These are phyloP conservation scores for Pteromalus puparum DNA, from an alignment of 1,140 invertebrate species.

Conservation along the genomic window DNA sequence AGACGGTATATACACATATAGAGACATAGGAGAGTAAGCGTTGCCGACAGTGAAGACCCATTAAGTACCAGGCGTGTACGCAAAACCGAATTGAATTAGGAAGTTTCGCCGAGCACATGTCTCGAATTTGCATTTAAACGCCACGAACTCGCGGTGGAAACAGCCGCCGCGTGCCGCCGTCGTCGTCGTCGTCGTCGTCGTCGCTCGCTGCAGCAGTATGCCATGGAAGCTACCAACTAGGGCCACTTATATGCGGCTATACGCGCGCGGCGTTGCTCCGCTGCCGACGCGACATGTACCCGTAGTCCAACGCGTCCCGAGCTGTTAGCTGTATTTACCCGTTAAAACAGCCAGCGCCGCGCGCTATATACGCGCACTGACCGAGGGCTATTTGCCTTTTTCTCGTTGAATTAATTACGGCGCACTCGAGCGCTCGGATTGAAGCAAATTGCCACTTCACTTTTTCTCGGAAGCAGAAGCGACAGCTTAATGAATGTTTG, in stretches of 20 bases:
- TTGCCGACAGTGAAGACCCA: slow-evolving; percentile 55
- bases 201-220: background rate
- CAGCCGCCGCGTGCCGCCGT: slow-evolving; percentile 20
- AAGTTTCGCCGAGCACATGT: slow-evolving; percentile 65
- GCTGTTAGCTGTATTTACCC: slow-evolving; percentile 14
- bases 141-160: slow-evolving; percentile 56
- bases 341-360: background rate
- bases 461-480: background rate
- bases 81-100: slow-evolving; percentile 69
- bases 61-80: slow-evolving; percentile 65
- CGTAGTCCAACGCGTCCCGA: background rate
- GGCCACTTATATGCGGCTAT: background rate
- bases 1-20: background rate
- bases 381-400: slow-evolving; percentile 5
- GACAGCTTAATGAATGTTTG: background rate
- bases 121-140: slow-evolving; percentile 67
- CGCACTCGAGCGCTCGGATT: background rate
- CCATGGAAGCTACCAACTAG: slow-evolving; percentile 10
- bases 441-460: background rate
- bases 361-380: background rate
- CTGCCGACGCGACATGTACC: background rate
- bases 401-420: slow-evolving; percentile 18
- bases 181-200: background rate
- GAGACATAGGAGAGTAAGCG: background rate
- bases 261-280: too few relatives aligned